phyloP scores from a whole-genome alignment of 2,888 invertebrate species.

The Brenthis hecate region DNA sequence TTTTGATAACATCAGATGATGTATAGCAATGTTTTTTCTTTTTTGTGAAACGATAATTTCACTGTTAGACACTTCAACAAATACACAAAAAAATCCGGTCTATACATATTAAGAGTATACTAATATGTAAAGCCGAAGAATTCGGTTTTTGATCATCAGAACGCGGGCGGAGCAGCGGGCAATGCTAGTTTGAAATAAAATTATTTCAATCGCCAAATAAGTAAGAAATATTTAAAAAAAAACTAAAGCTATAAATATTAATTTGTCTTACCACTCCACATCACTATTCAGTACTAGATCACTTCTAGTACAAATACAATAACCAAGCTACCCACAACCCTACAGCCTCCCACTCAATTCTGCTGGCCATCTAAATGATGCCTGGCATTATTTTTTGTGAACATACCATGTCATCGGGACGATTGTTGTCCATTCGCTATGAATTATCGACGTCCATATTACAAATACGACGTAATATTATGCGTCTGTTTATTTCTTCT shows the following conservation, averaged over 20 bases:
- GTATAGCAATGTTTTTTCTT: too few relatives aligned
- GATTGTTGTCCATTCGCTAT: conserved; percentile 81
- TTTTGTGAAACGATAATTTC: too few relatives aligned
- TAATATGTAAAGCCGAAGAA: too few relatives aligned
- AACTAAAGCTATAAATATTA: neutral
- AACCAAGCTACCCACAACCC: conserved; percentile 50
- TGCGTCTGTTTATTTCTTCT: conserved; percentile 81
- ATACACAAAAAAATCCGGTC: too few relatives aligned
- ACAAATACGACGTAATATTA: conserved; percentile 81
- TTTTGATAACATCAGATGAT: too few relatives aligned
- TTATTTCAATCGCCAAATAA: too few relatives aligned
- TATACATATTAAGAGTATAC: too few relatives aligned
- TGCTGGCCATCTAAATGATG: conserved; percentile 76
- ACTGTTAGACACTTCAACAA: too few relatives aligned
- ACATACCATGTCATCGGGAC: conserved; percentile 81
- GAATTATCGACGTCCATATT: conserved; percentile 81
- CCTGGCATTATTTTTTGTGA: conserved; percentile 79
- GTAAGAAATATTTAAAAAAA: neutral
- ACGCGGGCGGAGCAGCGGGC: too few relatives aligned
- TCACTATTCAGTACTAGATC: neutral
- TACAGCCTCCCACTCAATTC: conserved; percentile 76
- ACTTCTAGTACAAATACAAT: conserved; percentile 2
- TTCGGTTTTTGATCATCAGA: too few relatives aligned
- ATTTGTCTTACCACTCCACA: neutral
- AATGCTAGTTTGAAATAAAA: too few relatives aligned